These are phyloP conservation scores for Pandemis cinnamomeana DNA, from an alignment of 2,888 invertebrate species.

Conservation along the genomic window DNA sequence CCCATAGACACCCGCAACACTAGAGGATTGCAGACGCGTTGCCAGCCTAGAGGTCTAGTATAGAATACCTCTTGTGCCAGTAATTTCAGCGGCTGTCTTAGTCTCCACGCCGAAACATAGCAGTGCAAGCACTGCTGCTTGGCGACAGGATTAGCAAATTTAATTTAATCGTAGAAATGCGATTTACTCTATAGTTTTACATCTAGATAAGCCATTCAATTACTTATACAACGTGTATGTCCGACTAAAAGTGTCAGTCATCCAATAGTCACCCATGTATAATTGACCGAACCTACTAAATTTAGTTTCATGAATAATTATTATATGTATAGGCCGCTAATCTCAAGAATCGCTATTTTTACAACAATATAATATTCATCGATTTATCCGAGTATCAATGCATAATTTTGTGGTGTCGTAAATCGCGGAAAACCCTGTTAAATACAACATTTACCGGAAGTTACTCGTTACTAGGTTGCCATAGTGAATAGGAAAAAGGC, in stretches of 20 bases:
- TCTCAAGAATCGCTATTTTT: neutral
- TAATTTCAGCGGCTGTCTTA: too few species aligned
- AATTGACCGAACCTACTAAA: neutral
- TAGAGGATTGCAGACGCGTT: too few species aligned
- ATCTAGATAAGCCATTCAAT: neutral
- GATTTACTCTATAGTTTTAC: too few species aligned
- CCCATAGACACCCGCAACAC: too few species aligned
- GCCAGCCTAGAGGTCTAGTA: too few species aligned
- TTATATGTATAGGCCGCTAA: neutral
- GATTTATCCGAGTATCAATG: neutral
- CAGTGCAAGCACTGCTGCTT: too few species aligned
- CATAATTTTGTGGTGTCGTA: neutral
- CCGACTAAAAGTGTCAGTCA: neutral
- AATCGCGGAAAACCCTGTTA: neutral
- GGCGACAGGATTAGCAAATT: too few species aligned
- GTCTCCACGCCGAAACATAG: too few species aligned
- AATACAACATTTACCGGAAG: conserved; percentile 27
- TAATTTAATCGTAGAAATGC: too few species aligned
- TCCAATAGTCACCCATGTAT: neutral
- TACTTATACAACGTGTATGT: neutral
- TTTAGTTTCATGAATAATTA: neutral
- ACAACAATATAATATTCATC: neutral
- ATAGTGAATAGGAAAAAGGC: conserved; percentile 17
- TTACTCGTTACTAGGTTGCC: conserved; percentile 19
- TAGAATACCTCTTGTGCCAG: too few species aligned